Base-by-base conservation (phyloP, 2,113 vertebrate species). In the Notarius quadriscutis region DNA sequence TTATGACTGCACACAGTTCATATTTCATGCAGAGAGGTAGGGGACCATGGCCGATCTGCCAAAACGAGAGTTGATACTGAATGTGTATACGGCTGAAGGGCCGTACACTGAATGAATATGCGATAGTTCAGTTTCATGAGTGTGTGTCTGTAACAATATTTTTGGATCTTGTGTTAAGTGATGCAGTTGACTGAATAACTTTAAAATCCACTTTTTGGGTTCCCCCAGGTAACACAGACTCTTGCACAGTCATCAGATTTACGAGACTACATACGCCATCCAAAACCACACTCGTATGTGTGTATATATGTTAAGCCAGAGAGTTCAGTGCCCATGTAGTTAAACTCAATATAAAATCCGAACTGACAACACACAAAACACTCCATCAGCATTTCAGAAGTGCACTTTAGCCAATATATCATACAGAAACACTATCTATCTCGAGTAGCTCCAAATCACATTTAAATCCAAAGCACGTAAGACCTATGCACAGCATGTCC, bases 171-270 rank as follows among this genome's bases (percentile, higher is more conserved):
- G 51, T 84, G 91, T 83, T 90, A 91, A 88, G 86, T 87, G 78
- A 84, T 87, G 48, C 81, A 78, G 79, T 86, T 30, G 50, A 81
- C 86, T 87, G 89, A 89, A 85, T 77, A 83, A 87, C 83, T 87
- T 87, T 87, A 58, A 81, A 55, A 86, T 87, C 84, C 51, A 55
- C 55, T 82, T 83, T 63, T 30, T 72, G 15, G 30, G 80, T 89
- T 89, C 85, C 87, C 41, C 86, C 67, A 88, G 89, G 86, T 89
- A 88, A 89, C 85, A 65, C 74, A 41, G 5, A 84, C 67, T 72
- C 41, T 86, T 83, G 80, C 87, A 87, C 51, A 83, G 48, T 82
- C 63, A 88, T 86, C 88, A 87, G 88, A 90, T 90, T 89, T 90
- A 90, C 58, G 22, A 84, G 81, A 80, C 41, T 57, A 7, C 48